Evolutionary conservation across 1,140 invertebrate genomes (phyloP), one percentile per base, ranked within the genome.

Genomic region (Conus ventricosus): DNA sequence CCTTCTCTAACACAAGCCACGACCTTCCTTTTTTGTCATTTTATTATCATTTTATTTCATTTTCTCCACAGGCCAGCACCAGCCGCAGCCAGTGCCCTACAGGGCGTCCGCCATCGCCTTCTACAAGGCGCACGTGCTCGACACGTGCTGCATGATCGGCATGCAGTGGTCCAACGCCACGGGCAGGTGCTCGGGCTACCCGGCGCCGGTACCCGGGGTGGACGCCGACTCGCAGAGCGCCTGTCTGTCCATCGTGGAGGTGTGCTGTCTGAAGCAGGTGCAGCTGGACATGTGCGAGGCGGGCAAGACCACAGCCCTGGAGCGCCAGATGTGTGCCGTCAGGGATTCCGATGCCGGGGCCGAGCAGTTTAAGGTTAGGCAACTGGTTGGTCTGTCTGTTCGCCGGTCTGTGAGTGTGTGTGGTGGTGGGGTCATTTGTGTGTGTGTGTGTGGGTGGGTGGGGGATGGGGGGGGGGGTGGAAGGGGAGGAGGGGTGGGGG

Each of bases 231-330:
- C 92, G 53, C 91, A 93, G 85, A 55, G 84, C 10, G 87, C 87
- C n/a, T 94, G 93, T 90, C 60, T 88, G 17, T 80, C 91, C 15
- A 90, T 94, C 53, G 8, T 94, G 1, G 90, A 93, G 89, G 91
- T 95, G 53, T 95, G 94, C 89, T 95, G 94, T 86, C 92, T 94
- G 76, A 93, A 94, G 85, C 91, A 93, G 60, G 92, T 92, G 83
- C 93, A 94, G 75, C 83, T 91, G 13, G 83, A 91, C 27, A 92
- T 92, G 80, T 95, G 94, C 89, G 88, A 91, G 60, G 83, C 84
- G 55, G 94, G 94, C 17, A 93, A 93, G 89, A 81, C 88, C 51
- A 92, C 92, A 51, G 94, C 94, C 25, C 81, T 90, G 10, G 90
- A 92, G 13, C 87, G 89, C 17, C 87, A 90, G 84, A 84, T 91